A percentile compares a stretch with the other conserved stretches of the same genome.
phyloP scores from a whole-genome alignment of 2,113 vertebrate genomes.

The Pseudopodoces humilis region DNA sequence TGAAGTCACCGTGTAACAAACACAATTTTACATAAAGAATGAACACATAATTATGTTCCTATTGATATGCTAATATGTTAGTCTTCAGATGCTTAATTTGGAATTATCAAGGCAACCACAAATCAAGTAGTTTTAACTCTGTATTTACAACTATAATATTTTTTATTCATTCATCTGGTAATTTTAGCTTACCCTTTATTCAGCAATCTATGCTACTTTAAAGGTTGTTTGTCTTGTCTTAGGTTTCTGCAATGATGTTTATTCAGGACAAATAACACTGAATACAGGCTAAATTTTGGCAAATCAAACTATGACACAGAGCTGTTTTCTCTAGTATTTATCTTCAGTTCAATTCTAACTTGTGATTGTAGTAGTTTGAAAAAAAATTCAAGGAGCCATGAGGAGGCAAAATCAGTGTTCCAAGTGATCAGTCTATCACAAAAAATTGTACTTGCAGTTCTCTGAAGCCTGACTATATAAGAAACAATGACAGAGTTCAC shows the following conservation, averaged over 20 bases:
- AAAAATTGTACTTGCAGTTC: background rate
- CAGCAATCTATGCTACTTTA: background rate
- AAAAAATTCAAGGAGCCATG: background rate
- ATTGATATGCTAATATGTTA: slow-evolving; percentile 40
- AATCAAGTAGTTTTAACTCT: background rate
- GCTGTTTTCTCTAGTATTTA: background rate
- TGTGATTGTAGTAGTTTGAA: background rate
- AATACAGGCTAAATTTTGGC: background rate
- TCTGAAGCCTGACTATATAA: background rate
- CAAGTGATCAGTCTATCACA: background rate
- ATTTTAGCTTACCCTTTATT: slow-evolving; percentile 25
- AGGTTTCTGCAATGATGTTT: background rate
- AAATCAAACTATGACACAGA: background rate
- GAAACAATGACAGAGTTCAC: background rate
- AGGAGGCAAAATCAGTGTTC: background rate
- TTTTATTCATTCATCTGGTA: slow-evolving; percentile 13
- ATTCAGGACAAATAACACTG: background rate
- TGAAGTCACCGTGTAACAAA: background rate
- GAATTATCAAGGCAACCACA: slow-evolving; percentile 4
- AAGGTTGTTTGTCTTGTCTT: background rate
- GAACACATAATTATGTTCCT: background rate
- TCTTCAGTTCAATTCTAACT: background rate
- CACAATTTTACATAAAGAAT: slow-evolving; percentile 10
- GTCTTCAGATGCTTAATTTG: slow-evolving; percentile 4
- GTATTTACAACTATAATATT: background rate